Evolutionary conservation across 2,113 vertebrate genomes (phyloP).

Genomic region (Chamaea fasciata): DNA sequence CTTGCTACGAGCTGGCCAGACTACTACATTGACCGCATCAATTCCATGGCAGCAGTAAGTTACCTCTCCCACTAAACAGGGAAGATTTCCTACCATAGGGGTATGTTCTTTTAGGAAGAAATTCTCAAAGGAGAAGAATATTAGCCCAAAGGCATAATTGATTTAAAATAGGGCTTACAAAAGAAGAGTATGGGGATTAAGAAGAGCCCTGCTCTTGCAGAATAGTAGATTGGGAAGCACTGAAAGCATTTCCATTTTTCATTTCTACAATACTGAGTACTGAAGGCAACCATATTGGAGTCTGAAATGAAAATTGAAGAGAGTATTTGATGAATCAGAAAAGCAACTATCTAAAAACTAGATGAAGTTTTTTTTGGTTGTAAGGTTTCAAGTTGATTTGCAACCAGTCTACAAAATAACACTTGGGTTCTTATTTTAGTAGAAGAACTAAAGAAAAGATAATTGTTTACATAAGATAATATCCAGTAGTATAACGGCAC

Average conservation of each 20-base stretch:
- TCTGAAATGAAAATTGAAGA: not conserved
- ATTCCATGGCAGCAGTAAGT: slow-evolving; percentile 98
- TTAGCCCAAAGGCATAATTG: not conserved
- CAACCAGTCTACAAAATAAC: not conserved
- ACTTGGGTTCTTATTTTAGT: not conserved
- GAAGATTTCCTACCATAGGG: not conserved
- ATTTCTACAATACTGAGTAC: not conserved
- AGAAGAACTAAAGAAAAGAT: not conserved
- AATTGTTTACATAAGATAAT: not conserved
- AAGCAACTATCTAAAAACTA: not conserved
- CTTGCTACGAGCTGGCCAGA: slow-evolving; percentile 98
- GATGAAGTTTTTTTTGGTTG: not conserved
- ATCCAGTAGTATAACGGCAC: not conserved
- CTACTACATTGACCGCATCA: slow-evolving; percentile 97
- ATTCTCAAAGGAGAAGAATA: not conserved
- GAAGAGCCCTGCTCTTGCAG: not conserved
- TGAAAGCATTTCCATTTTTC: not conserved
- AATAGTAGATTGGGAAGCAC: not conserved
- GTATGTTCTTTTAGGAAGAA: not conserved
- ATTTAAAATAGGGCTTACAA: not conserved
- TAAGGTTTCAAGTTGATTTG: not conserved
- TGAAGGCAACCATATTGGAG: not conserved
- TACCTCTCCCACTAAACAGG: not conserved
- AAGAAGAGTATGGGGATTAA: not conserved
- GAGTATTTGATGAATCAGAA: not conserved